Percentiles rank a stretch among this genome's conserved stretches.
Evolutionary conservation across 2,888 invertebrate species (phyloP).

Genomic region (Lasius fuliginosus): DNA sequence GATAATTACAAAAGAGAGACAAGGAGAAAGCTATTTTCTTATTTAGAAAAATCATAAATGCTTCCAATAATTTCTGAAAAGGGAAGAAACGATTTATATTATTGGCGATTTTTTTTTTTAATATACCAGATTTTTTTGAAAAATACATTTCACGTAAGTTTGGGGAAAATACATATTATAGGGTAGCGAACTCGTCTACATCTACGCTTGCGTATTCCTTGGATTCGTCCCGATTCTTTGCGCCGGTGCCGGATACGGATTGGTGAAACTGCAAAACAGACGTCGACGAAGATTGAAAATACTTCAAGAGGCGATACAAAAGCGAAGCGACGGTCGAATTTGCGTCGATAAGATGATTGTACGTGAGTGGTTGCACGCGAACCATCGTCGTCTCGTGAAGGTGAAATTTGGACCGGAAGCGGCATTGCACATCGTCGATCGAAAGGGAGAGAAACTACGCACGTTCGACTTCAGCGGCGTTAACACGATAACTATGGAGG

Average conservation of each 20-base stretch:
- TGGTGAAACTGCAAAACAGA: constrained; percentile 96
- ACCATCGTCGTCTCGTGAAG: constrained; percentile 95
- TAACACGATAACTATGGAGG: constrained; percentile 94
- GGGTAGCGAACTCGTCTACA: constrained; percentile 99
- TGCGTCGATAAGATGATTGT: constrained; percentile 97
- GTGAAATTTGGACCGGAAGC: constrained; percentile 96
- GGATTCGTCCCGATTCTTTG: constrained; percentile 97
- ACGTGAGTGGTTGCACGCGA: constrained; percentile 97
- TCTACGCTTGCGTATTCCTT: constrained; percentile 96
- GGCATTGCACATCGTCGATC: constrained; percentile 94
- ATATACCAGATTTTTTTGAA: not conserved
- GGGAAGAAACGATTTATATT: too few relatives aligned
- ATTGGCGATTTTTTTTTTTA: not conserved
- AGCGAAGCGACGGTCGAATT: constrained; percentile 88
- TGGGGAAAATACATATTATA: constrained; percentile 83
- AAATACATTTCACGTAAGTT: not conserved
- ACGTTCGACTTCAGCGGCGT: constrained; percentile 92
- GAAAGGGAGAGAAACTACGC: constrained; percentile 96
- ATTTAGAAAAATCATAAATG: not conserved
- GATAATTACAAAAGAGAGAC: not conserved
- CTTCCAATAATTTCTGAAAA: too few relatives aligned
- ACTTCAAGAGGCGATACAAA: constrained; percentile 92
- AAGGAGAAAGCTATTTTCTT: not conserved
- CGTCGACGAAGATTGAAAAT: constrained; percentile 93
- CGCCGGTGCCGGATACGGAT: constrained; percentile 96